Base-by-base conservation (phyloP, 37 sponge, comb jelly and placozoan species). In the Amphimedon queenslandica region DNA sequence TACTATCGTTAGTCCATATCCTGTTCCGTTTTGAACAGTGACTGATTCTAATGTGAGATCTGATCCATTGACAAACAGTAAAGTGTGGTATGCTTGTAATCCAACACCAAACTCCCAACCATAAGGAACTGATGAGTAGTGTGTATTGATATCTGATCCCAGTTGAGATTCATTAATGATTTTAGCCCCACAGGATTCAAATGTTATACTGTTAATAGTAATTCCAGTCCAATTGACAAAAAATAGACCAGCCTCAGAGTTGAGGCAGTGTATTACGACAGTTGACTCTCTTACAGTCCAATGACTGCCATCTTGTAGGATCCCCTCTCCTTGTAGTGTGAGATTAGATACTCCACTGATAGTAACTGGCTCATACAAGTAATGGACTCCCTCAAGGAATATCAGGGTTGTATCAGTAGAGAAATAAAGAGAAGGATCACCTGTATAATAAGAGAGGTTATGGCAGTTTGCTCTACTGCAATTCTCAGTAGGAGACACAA, bases 381-480 rank as follows among this genome's bases (percentile, higher is more conserved):
- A 1, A 6, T 69, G 70, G 21, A 23, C 28, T 41, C 70, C 70
- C 28, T 37, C 29, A 29, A 69, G 34, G 42, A 69, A 69, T 13
- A 28, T 40, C 41, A 69, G 23, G 13, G n/a, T 8, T 24, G 70
- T 69, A 42, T 69, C 39, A 35, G 70, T 40, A 6, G 70, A 40
- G 20, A 69, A 40, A 28, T 13, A 69, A 3, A 6, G 16, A 21
- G 35, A 4, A 6, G 70, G 25, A 23, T 69, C 13, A 41, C 16
- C 1, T 34, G 28, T 23, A 69, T 69, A 69, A 4, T 69, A 37
- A 37, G 41, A 38, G 70, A 69, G 70, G n/a, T n/a, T 69, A 35
- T 37, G 4, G 4, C 70, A 69, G 41, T 40, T 65, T n/a, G n/a
- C n/a, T n/a, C n/a, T n/a, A n/a, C n/a, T n/a, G n/a, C n/a, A n/a